These are phyloP conservation scores for Rhopalosiphum maidis DNA, from an alignment of 1,140 invertebrate genomes.

Conservation along the genomic window DNA sequence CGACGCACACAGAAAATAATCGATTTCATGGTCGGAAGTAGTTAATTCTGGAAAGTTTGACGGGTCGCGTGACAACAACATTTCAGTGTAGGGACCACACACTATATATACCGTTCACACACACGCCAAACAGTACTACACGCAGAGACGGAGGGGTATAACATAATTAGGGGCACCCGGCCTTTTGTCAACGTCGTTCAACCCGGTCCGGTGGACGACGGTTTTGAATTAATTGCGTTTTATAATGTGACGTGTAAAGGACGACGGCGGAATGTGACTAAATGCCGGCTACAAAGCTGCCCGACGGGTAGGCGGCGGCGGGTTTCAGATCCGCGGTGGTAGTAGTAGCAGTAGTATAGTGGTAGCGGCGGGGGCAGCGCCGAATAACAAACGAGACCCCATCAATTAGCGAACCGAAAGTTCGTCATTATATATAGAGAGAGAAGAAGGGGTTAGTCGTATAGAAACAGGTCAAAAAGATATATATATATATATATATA, in stretches of 20 bases:
- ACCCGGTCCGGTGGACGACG: conserved; percentile 45
- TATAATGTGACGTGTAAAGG: conserved; percentile 55
- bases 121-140: not conserved
- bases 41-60: conserved; percentile 57
- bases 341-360: not conserved
- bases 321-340: not conserved
- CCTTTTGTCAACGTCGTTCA: conserved; percentile 50
- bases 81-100: conserved; percentile 46
- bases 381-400: conserved; percentile 57
- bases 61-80: conserved; percentile 56
- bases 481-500: not conserved
- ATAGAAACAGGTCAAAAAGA: conserved; percentile 9
- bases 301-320: not conserved
- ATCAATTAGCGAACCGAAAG: conserved; percentile 57
- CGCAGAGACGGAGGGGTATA: conserved; percentile 12
- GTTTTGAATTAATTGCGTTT: conserved; percentile 58
- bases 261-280: conserved; percentile 54
- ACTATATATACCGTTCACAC: not conserved
- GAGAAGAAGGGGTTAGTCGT: not conserved
- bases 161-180: conserved; percentile 56
- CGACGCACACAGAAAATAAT: conserved; percentile 31
- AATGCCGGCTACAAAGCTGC: conserved; percentile 50
- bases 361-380: not conserved
- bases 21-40: conserved; percentile 53
- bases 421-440: conserved; percentile 51